Evolutionary conservation across 2,113 vertebrate species (phyloP).

Genomic region (Paramormyrops kingsleyae): DNA sequence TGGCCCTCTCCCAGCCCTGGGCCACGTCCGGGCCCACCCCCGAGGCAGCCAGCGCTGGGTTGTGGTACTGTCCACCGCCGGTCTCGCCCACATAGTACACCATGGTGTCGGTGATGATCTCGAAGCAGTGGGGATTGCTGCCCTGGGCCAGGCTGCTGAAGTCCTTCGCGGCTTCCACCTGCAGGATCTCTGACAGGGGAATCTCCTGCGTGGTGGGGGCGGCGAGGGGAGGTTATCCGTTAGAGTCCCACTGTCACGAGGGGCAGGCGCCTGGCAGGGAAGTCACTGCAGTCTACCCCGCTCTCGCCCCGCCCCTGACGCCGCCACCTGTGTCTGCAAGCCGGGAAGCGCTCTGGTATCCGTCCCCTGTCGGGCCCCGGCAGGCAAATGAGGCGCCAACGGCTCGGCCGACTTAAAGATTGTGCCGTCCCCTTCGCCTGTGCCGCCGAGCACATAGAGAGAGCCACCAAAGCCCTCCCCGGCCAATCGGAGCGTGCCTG

Average conservation of each 20-base stretch:
- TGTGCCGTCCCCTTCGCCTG: constrained; percentile 33
- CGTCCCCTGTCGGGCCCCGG: background rate
- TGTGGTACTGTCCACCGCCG: constrained; percentile 75
- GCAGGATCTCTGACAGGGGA: constrained; percentile 96
- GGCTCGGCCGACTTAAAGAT: constrained; percentile 44
- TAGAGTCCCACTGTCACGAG: background rate
- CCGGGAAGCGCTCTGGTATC: background rate
- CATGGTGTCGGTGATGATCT: constrained; percentile 95
- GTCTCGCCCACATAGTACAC: constrained; percentile 98
- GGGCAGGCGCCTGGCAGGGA: background rate
- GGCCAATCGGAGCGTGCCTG: constrained; percentile 55
- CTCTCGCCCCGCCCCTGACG: background rate
- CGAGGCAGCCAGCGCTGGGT: constrained; percentile 78
- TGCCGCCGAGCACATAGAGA: constrained; percentile 36
- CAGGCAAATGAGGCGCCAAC: constrained; percentile 22
- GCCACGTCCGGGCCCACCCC: constrained; percentile 89
- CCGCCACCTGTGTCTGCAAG: background rate
- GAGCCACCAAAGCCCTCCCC: constrained; percentile 25
- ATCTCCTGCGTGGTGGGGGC: constrained; percentile 74
- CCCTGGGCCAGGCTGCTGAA: constrained; percentile 75
- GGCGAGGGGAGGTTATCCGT: constrained; percentile 26
- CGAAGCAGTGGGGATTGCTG: constrained; percentile 96
- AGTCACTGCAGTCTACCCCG: background rate
- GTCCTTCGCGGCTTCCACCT: constrained; percentile 80
- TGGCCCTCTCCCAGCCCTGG: constrained; percentile 94